These are phyloP conservation scores for Agelastica alni DNA, from an alignment of 2,888 invertebrate species.

Conservation along the genomic window DNA sequence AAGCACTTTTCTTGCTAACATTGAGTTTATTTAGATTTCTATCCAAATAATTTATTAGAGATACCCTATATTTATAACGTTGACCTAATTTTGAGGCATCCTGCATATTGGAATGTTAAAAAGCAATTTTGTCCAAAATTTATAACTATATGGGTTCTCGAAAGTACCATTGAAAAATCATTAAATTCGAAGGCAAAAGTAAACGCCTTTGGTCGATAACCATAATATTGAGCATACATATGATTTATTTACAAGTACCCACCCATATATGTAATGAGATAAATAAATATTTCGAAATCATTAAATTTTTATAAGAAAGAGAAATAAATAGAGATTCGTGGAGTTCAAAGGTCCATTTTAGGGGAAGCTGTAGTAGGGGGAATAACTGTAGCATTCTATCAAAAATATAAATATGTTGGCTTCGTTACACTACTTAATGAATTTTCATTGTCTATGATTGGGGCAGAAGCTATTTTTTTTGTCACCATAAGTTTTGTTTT, in stretches of 20 bases:
- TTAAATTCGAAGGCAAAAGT: not conserved
- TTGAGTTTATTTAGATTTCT: not conserved
- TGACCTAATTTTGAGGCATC: not conserved
- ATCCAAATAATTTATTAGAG: not conserved
- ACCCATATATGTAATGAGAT: too few relatives aligned
- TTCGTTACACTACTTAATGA: not conserved
- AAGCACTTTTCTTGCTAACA: not conserved
- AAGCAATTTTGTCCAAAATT: not conserved
- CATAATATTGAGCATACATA: too few relatives aligned
- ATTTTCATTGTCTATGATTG: not conserved
- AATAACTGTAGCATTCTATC: too few relatives aligned
- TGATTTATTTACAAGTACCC: too few relatives aligned
- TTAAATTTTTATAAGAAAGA: not conserved
- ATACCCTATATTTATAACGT: not conserved
- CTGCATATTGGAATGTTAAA: constrained; percentile 14
- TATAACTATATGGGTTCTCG: constrained; percentile 2
- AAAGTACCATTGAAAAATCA: not conserved
- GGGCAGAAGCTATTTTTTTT: not conserved
- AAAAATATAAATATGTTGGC: too few relatives aligned
- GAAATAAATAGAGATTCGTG: too few relatives aligned
- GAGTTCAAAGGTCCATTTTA: too few relatives aligned
- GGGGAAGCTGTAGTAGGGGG: too few relatives aligned
- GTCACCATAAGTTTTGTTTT: too few relatives aligned
- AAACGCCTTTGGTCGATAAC: not conserved
- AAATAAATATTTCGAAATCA: not conserved